Evolutionary conservation across 1,140 invertebrate genomes (phyloP), one percentile per base, ranked within the genome.

Genomic region (Meloidogyne floridensis): DNA sequence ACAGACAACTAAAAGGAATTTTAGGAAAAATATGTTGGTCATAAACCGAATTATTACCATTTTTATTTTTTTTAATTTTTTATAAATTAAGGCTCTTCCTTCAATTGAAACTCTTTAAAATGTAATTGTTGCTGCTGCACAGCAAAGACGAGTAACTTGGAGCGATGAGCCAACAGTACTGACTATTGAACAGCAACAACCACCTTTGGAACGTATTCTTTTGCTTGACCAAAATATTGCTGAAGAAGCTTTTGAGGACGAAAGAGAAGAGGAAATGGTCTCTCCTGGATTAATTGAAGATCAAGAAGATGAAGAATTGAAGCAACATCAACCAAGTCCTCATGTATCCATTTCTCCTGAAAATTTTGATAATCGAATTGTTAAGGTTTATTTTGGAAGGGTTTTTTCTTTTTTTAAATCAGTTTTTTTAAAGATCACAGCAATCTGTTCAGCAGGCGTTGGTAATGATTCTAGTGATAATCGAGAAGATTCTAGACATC

Each of bases 71-170:
- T 47, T 47, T 47, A 47, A 3, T 6, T 47, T 47, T 6, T 47
- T 3, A 13, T n/a, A 56, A 77, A 43, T 79, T 79, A 80, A 15
- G 43, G 75, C 72, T 51, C 72, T 74, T 43, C 56, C 56, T 65
- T n/a, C 59, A 6, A 65, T 65, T 65, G 59, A 65, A 65, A 65
- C 59, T 18, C 59, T 65, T n/a, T 18, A 3, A 3, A 65, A 65
- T 65, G 72, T 54, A 32, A 74, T 51, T 32, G 18, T 74, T 15
- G 70, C 20, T 11, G 42, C 76, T 43, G 13, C 70, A 75, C 53
- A 72, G 75, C 32, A 59, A 43, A 15, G 76, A 18, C 76, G 76
- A n/a, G 76, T 77, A 13, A 77, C 76, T 6, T 77, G 76, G 76
- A n/a, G 76, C 18, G 76, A 77, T 77, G 76, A 72, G 32, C 42